Conservation (phyloP, 23 tunicate species). For the Aplidium turbinatum region DNA sequence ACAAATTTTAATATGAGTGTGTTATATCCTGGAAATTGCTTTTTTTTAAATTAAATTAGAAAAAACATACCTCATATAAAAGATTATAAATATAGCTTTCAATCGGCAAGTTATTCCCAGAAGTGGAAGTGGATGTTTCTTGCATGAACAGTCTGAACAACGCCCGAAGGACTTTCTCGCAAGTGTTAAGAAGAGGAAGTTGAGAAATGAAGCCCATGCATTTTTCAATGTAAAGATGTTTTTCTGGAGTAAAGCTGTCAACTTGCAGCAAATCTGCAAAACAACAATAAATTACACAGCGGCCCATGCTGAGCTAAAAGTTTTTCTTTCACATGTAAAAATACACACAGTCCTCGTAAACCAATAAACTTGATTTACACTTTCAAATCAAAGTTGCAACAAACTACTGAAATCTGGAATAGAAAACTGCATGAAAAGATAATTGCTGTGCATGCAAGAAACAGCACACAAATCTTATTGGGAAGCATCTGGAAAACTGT, state of each 20-base stretch:
- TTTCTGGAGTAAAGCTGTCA: neutral
- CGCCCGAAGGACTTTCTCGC: slow-evolving; percentile 59
- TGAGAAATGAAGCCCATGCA: slow-evolving; percentile 78
- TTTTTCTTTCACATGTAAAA: too few species aligned
- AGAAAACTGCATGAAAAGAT: too few species aligned
- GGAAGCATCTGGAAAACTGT: too few species aligned
- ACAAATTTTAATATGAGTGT: too few species aligned
- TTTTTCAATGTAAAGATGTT: slow-evolving; percentile 51
- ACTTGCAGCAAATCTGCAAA: slow-evolving; percentile 28
- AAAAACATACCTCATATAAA: slow-evolving; percentile 58
- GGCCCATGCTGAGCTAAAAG: too few species aligned
- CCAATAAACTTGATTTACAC: too few species aligned
- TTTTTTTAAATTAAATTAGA: neutral
- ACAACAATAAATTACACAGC: neutral
- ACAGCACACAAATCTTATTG: too few species aligned
- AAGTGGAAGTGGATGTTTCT: neutral
- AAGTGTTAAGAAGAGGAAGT: slow-evolving; percentile 56
- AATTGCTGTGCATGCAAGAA: too few species aligned
- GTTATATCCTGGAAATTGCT: too few species aligned
- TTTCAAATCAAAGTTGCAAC: too few species aligned
- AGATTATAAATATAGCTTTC: slow-evolving; percentile 90
- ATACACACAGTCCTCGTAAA: too few species aligned
- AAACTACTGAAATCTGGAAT: too few species aligned
- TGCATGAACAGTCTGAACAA: slow-evolving; percentile 55
- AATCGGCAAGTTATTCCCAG: slow-evolving; percentile 28